phyloP scores from a whole-genome alignment of 2,888 invertebrate genomes.

The Hirudinaria manillensis region DNA sequence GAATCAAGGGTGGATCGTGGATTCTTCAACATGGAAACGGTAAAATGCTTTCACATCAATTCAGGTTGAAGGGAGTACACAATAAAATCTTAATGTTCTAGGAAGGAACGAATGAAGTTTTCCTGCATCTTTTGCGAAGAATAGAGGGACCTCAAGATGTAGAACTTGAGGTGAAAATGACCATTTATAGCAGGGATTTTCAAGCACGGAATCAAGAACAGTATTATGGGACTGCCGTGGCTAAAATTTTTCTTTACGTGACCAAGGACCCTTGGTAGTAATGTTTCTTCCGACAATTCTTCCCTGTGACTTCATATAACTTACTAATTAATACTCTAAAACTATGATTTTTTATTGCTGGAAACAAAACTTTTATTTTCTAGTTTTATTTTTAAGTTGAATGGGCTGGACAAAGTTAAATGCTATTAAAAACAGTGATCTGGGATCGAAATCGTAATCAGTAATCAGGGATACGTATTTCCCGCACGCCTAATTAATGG shows the following conservation, averaged over 20 bases:
- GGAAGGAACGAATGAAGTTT: conserved; percentile 57
- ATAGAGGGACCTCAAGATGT: conserved; percentile 84
- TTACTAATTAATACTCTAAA: too few relatives aligned
- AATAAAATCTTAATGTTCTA: neutral
- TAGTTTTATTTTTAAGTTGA: too few relatives aligned
- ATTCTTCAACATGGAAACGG: conserved; percentile 53
- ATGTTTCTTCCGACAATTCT: neutral
- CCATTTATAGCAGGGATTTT: conserved; percentile 53
- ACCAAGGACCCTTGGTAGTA: conserved; percentile 35
- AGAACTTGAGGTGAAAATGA: conserved; percentile 67
- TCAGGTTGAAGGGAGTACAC: neutral
- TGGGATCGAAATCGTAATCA: too few relatives aligned
- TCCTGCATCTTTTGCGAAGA: conserved; percentile 68
- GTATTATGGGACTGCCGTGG: conserved; percentile 75
- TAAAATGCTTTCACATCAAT: conserved; percentile 33
- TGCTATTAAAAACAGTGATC: too few relatives aligned
- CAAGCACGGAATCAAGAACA: conserved; percentile 68
- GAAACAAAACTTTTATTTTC: too few relatives aligned
- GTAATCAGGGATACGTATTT: too few relatives aligned
- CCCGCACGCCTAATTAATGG: too few relatives aligned
- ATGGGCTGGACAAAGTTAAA: too few relatives aligned
- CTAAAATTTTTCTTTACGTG: conserved; percentile 63
- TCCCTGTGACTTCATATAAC: too few relatives aligned
- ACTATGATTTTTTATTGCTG: too few relatives aligned
- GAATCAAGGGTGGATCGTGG: conserved; percentile 46